Evolutionary conservation across 2,113 vertebrate genomes (phyloP).

Genomic region (Oplegnathus fasciatus): DNA sequence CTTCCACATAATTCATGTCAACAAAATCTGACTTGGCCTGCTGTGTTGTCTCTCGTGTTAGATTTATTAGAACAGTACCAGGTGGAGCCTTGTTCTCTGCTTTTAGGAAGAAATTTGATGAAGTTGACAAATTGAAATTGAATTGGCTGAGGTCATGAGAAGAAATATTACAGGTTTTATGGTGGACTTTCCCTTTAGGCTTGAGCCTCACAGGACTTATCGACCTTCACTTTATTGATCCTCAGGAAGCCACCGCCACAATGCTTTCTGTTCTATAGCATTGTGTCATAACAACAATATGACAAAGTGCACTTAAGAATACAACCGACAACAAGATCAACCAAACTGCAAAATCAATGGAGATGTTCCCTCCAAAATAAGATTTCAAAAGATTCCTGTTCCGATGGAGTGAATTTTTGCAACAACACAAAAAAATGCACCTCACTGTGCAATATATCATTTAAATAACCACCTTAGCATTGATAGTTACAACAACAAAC

Average conservation of each 20-base stretch:
- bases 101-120: neutral
- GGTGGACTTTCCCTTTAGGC: neutral
- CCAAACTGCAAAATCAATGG: conserved; percentile 7
- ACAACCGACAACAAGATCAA: neutral
- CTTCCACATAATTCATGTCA: conserved; percentile 2
- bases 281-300: neutral
- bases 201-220: conserved; percentile 5
- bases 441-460: neutral
- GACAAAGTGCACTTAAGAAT: neutral
- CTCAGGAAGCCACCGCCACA: neutral
- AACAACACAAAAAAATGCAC: neutral
- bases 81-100: neutral
- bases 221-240: conserved; percentile 47
- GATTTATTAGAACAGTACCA: neutral
- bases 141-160: neutral
- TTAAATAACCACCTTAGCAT: neutral
- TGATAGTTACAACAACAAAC: neutral
- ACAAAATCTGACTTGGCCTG: neutral
- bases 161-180: neutral
- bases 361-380: neutral
- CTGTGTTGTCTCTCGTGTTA: neutral
- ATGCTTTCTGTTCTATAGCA: neutral
- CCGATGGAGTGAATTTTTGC: neutral
- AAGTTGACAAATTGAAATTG: conserved; percentile 2
- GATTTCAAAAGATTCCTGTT: conserved; percentile 37